Base-by-base conservation (phyloP, 2,797 vertebrate genomes). In the Malurus leucopterus region DNA sequence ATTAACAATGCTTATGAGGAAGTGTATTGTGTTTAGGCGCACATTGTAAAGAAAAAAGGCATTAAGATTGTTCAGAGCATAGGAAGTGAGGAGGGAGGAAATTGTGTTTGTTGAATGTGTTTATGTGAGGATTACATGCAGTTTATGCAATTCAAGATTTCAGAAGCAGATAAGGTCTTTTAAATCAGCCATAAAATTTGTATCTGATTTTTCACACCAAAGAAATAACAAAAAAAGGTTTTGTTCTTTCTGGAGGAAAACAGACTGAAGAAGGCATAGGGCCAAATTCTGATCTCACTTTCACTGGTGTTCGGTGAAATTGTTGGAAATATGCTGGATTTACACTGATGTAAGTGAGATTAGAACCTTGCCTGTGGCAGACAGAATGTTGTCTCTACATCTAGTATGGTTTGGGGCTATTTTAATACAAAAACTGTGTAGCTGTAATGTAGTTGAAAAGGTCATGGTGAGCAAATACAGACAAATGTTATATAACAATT, bases 1-100 rank as follows among this genome's bases (percentile, higher is more conserved):
- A 93, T 88, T 94, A 95, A 94, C 91, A 78, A 69, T 85, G 91
- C 95, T 97, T 96, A 88, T 94, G 90, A 94, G 95, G 94, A 95
- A 96, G 93, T 44, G 58, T 95, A 95, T 95, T 96, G 87, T 94
- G 89, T 91, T 95, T 94, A 95, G 95, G 81, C 87, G 92, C 59
- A 83, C 89, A 86, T 70, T 96, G 94, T 96, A 84, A 84, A 94
- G 84, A 16, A 69, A 55, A 96, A 68, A 15, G 91, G 63, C 88
- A 85, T 96, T 97, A 96, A 95, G 92, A 95, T 95, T 92, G 86
- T 93, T 96, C 87, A 67, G 94, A 88, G 65, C 83, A 20, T 93
- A 95, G 93, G 70, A 96, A 93, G 69, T 72, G 13, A 80, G 78
- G 71, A 78, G 19, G n/a, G 53, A 49, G 58, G 84, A 93, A 70